phyloP scores from a whole-genome alignment of 2,113 vertebrate species.

The cattle (Bos taurus) region ARS-UCD2.0 NC_037345.1:43233501-43234000 shows the following conservation, averaged over 20 bases:
- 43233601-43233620: background rate
- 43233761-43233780: background rate
- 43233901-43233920: slow-evolving; percentile 80
- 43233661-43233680: background rate
- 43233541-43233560: background rate
- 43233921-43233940: slow-evolving; percentile 73
- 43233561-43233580: background rate
- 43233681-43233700: background rate
- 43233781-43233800: background rate
- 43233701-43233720: background rate
- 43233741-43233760: background rate
- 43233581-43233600: background rate
- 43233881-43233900: slow-evolving; percentile 64
- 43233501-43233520: background rate
- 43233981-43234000: slow-evolving; percentile 81
- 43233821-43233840: background rate
- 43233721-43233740: background rate
- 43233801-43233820: fast-evolving
- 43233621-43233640: background rate
- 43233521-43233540: background rate
- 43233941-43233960: slow-evolving; percentile 90
- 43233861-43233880: background rate
- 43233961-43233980: slow-evolving; percentile 85
- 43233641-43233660: background rate
- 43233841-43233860: background rate